Base-by-base conservation (phyloP, 2,888 invertebrate species). In the Timema podura region DNA sequence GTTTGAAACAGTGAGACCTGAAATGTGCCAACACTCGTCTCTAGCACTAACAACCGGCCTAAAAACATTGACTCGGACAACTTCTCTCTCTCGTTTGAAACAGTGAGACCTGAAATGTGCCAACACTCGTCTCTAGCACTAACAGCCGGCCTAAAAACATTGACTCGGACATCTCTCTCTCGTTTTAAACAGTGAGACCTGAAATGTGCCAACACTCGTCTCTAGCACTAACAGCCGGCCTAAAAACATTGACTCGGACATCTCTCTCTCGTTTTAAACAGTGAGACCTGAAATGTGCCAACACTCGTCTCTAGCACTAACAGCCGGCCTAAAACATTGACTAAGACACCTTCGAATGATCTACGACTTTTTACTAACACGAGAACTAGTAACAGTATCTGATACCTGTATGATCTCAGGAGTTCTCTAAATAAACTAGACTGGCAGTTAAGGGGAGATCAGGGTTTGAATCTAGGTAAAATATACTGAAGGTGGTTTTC, bases 281-380 rank as follows among this genome's bases (percentile, higher is more conserved):
- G 30, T 30, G 47, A 49, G 70, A 45, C 16, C 16, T 48, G 61
- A 44, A 66, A 48, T 45, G 66, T 70, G 70, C 70, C 70, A 70
- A 64, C 51, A 30, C 30, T 30, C 30, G 30, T 30, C 30, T 30
- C 30, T 30, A 45, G 64, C 59, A 48, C 68, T 69, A 65, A 64
- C 48, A 13, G 48, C 66, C 7, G 66, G 16, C 2, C 54, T 15
- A 48, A 65, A 70, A 70, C 70, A 70, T 66, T n/a, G 10, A n/a
- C 57, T 16, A 3, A 3, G 61, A 61, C 30, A 45, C 30, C 30
- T 30, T 30, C 30, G n/a, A n/a, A n/a, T n/a, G n/a, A n/a, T n/a
- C n/a, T n/a, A n/a, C n/a, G n/a, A n/a, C n/a, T n/a, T n/a, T n/a
- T n/a, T n/a, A n/a, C n/a, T n/a, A n/a, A n/a, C n/a, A n/a, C n/a